Percentiles rank a stretch among this genome's conserved stretches.
Evolutionary conservation across 2,888 invertebrate genomes (phyloP).

Genomic region (Amiota mariae): DNA sequence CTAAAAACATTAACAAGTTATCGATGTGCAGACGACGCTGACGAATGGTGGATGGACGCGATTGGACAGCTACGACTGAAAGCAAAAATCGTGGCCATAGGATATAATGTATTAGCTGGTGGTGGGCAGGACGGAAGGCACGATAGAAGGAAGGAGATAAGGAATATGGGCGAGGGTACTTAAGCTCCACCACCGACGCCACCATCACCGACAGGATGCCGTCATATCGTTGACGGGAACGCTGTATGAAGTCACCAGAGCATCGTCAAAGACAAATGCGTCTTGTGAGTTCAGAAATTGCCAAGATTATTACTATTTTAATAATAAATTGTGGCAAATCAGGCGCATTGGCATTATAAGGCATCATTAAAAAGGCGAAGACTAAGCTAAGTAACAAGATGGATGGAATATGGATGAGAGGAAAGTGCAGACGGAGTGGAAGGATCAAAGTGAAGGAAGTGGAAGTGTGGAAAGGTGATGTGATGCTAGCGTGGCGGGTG

Average conservation of each 20-base stretch:
- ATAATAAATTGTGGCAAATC: constrained; percentile 73
- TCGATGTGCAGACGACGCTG: constrained; percentile 59
- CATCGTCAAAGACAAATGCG: constrained; percentile 65
- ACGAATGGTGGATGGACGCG: constrained; percentile 52
- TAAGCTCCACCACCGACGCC: constrained; percentile 38
- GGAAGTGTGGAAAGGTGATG: constrained; percentile 27
- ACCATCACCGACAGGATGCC: constrained; percentile 39
- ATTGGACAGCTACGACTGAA: constrained; percentile 22
- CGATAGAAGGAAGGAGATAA: constrained; percentile 9
- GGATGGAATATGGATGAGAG: no score
- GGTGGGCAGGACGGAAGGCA: not conserved
- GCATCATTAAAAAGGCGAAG: constrained; percentile 65
- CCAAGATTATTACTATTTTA: constrained; percentile 66
- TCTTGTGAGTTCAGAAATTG: constrained; percentile 66
- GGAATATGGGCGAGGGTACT: not conserved
- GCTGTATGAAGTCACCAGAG: constrained; percentile 6
- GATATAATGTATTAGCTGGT: not conserved
- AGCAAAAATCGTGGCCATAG: not conserved
- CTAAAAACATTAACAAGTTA: constrained; percentile 60
- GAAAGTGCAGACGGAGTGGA: no score
- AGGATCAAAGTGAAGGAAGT: no score
- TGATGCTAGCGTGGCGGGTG: not conserved
- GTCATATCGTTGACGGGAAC: not conserved
- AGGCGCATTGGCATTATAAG: constrained; percentile 70
- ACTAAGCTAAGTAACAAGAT: constrained; percentile 25